Conservation (phyloP, 2,797 vertebrate species). For the Tokudaia tokunoshimensis region DNA sequence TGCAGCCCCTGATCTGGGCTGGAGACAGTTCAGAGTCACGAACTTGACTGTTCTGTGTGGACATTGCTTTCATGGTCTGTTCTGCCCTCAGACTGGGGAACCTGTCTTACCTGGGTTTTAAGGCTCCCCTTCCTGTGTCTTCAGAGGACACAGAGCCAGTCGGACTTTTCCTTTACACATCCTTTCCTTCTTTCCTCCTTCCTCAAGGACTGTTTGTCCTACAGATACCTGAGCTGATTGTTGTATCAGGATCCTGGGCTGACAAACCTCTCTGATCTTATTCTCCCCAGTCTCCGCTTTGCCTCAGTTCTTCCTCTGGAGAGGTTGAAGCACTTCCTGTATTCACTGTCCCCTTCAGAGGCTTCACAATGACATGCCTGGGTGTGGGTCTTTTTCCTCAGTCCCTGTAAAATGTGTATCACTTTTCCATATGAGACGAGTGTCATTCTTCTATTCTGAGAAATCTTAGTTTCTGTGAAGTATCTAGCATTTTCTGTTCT, state of each 20-base stretch:
- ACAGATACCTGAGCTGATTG: background rate
- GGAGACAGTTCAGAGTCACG: background rate
- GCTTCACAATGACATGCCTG: background rate
- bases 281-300: background rate
- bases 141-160: background rate
- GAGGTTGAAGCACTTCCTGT: constrained; percentile 9
- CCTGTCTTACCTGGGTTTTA: constrained; percentile 24
- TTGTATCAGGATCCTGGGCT: background rate
- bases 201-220: background rate
- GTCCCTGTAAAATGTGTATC: background rate
- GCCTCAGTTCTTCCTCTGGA: background rate
- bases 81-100: constrained; percentile 1
- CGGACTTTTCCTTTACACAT: background rate
- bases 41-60: background rate
- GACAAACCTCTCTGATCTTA: background rate
- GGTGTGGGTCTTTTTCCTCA: background rate
- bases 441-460: constrained; percentile 47
- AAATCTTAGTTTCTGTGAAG: constrained; percentile 52
- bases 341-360: background rate
- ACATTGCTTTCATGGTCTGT: background rate
- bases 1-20: constrained; percentile 11
- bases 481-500: background rate
- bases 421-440: background rate
- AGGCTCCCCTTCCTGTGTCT: background rate
- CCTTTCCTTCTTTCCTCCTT: background rate